phyloP scores from a whole-genome alignment of 1,140 invertebrate genomes.

The Camponotus floridanus region DNA sequence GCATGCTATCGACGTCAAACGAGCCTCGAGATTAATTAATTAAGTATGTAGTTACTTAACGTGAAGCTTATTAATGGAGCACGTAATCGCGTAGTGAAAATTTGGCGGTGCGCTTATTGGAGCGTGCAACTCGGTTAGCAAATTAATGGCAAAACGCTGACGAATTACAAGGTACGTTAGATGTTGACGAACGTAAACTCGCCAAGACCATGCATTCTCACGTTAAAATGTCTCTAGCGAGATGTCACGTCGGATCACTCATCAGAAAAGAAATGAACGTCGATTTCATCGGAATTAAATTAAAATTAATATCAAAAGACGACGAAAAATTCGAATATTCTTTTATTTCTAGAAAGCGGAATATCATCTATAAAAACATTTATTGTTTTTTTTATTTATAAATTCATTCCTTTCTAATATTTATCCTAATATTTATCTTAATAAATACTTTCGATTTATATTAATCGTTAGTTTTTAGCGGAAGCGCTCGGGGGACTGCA shows the following conservation, averaged over 20 bases:
- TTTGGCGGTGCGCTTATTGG: conserved; percentile 48
- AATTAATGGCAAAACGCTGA: conserved; percentile 58
- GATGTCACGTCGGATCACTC: neutral
- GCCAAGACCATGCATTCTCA: neutral
- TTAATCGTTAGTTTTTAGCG: neutral
- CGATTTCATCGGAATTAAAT: neutral
- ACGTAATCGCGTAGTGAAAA: conserved; percentile 44
- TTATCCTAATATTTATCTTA: neutral
- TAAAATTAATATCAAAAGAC: neutral
- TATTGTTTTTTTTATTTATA: neutral
- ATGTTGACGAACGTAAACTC: conserved; percentile 24
- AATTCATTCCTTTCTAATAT: neutral
- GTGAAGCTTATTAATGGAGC: conserved; percentile 58
- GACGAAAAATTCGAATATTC: neutral
- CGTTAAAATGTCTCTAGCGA: conserved; percentile 15
- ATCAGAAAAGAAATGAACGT: neutral
- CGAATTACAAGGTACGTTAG: conserved; percentile 49
- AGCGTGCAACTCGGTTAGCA: conserved; percentile 48
- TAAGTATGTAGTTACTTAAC: conserved; percentile 58
- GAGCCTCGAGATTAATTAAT: conserved; percentile 55
- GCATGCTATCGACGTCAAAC: conserved; percentile 56
- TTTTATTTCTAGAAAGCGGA: neutral
- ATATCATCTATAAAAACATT: neutral
- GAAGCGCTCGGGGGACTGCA: neutral
- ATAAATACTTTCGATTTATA: neutral